Evolutionary conservation across 2,113 vertebrate species (phyloP).

Genomic region (Antidorcas marsupialis): DNA sequence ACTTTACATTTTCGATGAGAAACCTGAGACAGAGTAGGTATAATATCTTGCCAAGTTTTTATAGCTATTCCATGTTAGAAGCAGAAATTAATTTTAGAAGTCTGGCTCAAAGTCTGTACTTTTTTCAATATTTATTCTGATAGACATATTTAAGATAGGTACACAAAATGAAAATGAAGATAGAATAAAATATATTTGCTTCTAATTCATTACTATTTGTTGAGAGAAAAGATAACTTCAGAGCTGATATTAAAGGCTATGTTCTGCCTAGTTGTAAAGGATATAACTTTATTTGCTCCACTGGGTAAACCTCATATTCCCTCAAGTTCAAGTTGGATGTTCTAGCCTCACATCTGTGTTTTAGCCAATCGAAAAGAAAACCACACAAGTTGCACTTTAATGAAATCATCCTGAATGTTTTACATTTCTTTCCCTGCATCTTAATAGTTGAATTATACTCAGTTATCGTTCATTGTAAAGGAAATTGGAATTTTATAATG

Average conservation of each 20-base stretch:
- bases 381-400: not conserved
- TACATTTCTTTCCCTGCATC: not conserved
- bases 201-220: not conserved
- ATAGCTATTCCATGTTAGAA: not conserved
- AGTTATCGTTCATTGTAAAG: not conserved
- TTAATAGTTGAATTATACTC: not conserved
- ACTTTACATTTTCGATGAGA: not conserved
- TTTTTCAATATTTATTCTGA: not conserved
- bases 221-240: not conserved
- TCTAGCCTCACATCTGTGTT: not conserved
- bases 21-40: not conserved
- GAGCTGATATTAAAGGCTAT: not conserved
- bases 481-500: not conserved
- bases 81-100: not conserved
- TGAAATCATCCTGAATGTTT: not conserved
- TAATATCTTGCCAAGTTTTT: not conserved
- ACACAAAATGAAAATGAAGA: not conserved
- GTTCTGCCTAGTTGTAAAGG: not conserved
- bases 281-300: not conserved
- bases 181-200: not conserved
- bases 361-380: not conserved
- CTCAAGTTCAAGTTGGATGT: not conserved
- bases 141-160: not conserved
- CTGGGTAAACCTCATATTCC: not conserved
- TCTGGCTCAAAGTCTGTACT: not conserved